Base-by-base conservation (phyloP, 2,113 vertebrate genomes). In the Amblyornis subalaris region DNA sequence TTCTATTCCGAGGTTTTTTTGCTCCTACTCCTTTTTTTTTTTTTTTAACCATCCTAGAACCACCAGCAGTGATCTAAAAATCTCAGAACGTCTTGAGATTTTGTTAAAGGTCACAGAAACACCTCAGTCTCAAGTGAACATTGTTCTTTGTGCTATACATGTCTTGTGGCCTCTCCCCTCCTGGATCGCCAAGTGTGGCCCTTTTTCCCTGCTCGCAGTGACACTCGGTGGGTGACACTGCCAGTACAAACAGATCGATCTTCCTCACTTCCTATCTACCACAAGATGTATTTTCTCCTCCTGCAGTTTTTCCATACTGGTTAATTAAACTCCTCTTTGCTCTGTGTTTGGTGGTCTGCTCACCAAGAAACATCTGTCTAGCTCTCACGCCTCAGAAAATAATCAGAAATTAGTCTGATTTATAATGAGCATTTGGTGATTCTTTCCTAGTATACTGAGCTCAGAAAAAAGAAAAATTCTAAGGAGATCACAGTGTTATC, bases 251-350 rank as follows among this genome's bases (percentile, higher is more conserved):
- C 66, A 89, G 92, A 92, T 75, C 13, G 7, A 90, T 93, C 77
- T 89, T 65, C 36, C 66, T 92, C 58, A 22, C 61, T 85, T 83
- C 29, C 83, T 72, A 54, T 29, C 40, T 71, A 42, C 31, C 47
- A 69, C 64, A 75, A 85, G 58, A 76, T 66, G 12, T 50, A 81
- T 89, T 70, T 87, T 81, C 50, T 91, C 57, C 66, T 89, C 61
- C 66, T 78, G 74, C 53, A 75, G 38, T 53, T 83, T 75, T 72
- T 51, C 36, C 55, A 76, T 2, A 15, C 48, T 67, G 64, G 44
- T 84, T 95, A 91, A 93, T 87, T 84, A 78, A 93, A 84, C 70
- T 65, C 40, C 58, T 72, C 70, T 92, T 62, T 65, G 17, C 48
- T 79, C 42, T 58, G 35, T 35, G 11, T 64, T 61, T 50, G 64